phyloP scores from a whole-genome alignment of 2,888 invertebrate species.

The Melanargia galathea region DNA sequence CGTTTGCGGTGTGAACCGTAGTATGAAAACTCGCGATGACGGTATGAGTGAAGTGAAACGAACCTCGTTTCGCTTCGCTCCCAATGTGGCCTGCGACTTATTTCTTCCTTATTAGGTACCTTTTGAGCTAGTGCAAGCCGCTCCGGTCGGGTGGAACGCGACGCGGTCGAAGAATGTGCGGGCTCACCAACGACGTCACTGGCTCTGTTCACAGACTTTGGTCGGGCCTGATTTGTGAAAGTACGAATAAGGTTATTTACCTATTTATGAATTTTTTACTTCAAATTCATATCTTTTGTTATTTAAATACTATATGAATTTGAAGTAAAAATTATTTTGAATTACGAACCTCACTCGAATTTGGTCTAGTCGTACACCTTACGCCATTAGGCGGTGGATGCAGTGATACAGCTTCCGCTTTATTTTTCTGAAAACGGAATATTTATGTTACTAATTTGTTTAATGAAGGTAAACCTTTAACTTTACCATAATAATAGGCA shows the following conservation, averaged over 20 bases:
- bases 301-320: not conserved
- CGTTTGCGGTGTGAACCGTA: no score
- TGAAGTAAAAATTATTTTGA: not conserved
- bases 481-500: not conserved
- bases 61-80: no score
- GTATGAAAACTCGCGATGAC: no score
- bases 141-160: slow-evolving; percentile 44
- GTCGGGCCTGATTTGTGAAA: slow-evolving; percentile 44
- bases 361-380: slow-evolving; percentile 7
- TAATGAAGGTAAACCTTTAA: not conserved
- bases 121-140: slow-evolving; percentile 34
- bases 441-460: not conserved
- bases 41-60: no score
- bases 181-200: slow-evolving; percentile 48
- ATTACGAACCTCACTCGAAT: slow-evolving; percentile 4
- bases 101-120: slow-evolving; percentile 17
- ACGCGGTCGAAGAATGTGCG: slow-evolving; percentile 27
- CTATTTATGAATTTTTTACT: not conserved
- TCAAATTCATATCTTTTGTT: not conserved
- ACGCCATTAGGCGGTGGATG: not conserved
- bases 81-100: no score
- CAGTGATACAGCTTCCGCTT: not conserved
- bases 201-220: slow-evolving; percentile 55
- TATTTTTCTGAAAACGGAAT: slow-evolving; percentile 6
- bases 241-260: not conserved